phyloP scores from a whole-genome alignment of 2,888 invertebrate species.

The Thyatira batis region DNA sequence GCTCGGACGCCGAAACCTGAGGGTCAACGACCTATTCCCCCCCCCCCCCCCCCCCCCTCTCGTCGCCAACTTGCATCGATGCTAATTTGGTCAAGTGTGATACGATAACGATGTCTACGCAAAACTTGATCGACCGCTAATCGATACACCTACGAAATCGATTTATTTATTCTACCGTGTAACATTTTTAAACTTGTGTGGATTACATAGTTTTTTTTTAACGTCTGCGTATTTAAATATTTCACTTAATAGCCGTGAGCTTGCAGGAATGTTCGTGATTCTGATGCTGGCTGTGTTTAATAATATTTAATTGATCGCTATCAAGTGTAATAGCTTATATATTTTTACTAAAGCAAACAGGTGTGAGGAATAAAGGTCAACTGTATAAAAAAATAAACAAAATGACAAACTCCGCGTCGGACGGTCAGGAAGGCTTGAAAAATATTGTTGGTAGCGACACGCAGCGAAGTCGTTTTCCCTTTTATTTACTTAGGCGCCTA shows the following conservation, averaged over 20 bases:
- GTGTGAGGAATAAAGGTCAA: not conserved
- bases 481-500: slow-evolving; percentile 44
- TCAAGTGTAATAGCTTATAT: not conserved
- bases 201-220: not conserved
- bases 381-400: not conserved
- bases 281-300: not conserved
- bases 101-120: slow-evolving; percentile 25
- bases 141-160: slow-evolving; percentile 21
- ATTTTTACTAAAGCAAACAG: not conserved
- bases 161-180: slow-evolving; percentile 7
- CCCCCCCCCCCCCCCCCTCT: slow-evolving; percentile 30
- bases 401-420: slow-evolving; percentile 4
- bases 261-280: not conserved
- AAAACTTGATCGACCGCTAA: slow-evolving; percentile 28
- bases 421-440: slow-evolving; percentile 7
- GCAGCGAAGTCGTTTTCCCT: slow-evolving; percentile 38
- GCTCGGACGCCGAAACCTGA: slow-evolving; percentile 46
- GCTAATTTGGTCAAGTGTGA: slow-evolving; percentile 67
- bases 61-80: slow-evolving; percentile 52
- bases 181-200: slow-evolving; percentile 1
- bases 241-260: not conserved
- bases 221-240: not conserved
- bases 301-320: not conserved
- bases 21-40: slow-evolving; percentile 55
- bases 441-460: slow-evolving; percentile 12